Percentiles rank a stretch among this genome's conserved stretches.
phyloP scores from a whole-genome alignment of 2,113 vertebrate genomes.

The Podarcis muralis region DNA sequence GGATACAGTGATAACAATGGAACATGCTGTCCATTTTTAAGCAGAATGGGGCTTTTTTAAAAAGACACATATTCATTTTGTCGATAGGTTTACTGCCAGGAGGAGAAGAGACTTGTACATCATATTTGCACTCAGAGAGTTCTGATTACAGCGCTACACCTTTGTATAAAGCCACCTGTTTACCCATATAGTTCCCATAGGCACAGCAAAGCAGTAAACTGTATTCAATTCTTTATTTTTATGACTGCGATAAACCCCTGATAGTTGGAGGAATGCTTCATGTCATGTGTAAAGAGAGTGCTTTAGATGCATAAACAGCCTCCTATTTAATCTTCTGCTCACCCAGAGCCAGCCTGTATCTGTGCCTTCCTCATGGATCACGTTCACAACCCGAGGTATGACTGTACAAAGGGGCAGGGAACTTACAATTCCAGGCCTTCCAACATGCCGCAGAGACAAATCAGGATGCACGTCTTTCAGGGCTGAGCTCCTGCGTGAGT shows the following conservation, averaged over 20 bases:
- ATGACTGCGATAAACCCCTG: neutral
- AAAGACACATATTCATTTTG: neutral
- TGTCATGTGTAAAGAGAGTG: neutral
- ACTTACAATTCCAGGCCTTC: too few relatives aligned
- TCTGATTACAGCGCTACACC: neutral
- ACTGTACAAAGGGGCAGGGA: neutral
- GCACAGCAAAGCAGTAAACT: neutral
- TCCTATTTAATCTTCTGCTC: neutral
- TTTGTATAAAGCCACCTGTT: neutral
- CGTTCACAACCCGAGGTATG: too few relatives aligned
- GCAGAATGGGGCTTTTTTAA: neutral
- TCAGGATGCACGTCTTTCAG: too few relatives aligned
- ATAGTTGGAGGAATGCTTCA: neutral
- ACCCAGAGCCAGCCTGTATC: neutral
- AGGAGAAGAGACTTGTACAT: neutral
- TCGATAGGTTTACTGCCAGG: neutral
- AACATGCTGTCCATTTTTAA: neutral
- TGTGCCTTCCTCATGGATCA: neutral
- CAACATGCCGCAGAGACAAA: neutral
- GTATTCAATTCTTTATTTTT: conserved; percentile 1
- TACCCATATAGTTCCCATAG: neutral
- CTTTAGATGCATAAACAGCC: neutral
- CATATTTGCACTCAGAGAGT: neutral
- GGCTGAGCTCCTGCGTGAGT: too few relatives aligned
- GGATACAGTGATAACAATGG: neutral